Evolutionary conservation across 2,113 vertebrate species (phyloP).

Genomic region (Vulpes lagopus): DNA sequence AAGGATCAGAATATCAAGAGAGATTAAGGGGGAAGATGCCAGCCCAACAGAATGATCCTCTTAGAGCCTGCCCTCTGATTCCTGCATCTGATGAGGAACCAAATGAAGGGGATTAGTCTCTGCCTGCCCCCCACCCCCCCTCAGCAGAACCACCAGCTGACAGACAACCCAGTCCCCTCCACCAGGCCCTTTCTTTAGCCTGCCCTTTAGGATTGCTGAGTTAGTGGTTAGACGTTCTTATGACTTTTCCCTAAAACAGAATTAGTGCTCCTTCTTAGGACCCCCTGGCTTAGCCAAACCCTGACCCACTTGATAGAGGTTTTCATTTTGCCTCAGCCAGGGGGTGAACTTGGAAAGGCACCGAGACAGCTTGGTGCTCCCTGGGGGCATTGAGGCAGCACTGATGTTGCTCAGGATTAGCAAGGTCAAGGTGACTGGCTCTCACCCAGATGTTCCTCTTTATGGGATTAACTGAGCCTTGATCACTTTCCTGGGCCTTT

Average conservation of each 20-base stretch:
- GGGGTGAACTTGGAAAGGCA: not conserved
- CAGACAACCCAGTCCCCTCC: not conserved
- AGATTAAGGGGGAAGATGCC: conserved; percentile 87
- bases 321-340: conserved; percentile 4
- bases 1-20: conserved; percentile 88
- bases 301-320: not conserved
- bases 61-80: conserved; percentile 85
- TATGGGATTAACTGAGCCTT: conserved; percentile 30
- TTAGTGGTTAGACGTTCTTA: conserved; percentile 44
- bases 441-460: conserved; percentile 30
- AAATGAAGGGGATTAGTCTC: conserved; percentile 76
- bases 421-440: conserved; percentile 57
- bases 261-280: not conserved
- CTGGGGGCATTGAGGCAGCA: not conserved
- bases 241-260: conserved; percentile 46
- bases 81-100: conserved; percentile 71
- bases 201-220: conserved; percentile 66
- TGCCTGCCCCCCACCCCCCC: not conserved
- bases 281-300: conserved; percentile 22
- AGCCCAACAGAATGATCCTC: conserved; percentile 86
- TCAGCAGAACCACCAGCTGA: not conserved
- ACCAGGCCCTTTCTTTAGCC: conserved; percentile 44
- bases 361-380: not conserved
- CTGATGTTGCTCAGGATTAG: conserved; percentile 39
- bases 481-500: not conserved